Percentiles rank a stretch among this genome's conserved stretches.
Conservation (phyloP, 2,113 vertebrate genomes). For the Otus sunia region DNA sequence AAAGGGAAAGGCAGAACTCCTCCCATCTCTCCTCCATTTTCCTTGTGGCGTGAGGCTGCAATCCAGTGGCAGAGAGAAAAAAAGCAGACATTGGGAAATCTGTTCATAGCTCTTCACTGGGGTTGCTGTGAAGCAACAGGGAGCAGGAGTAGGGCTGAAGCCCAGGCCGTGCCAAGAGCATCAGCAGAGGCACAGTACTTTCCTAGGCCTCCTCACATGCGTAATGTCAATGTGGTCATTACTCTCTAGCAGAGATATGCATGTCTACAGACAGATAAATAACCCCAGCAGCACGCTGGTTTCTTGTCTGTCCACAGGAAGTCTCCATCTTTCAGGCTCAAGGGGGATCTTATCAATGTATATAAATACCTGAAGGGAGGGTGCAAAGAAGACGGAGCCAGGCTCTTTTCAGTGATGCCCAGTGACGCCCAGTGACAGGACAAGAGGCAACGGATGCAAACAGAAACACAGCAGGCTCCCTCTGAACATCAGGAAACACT, state of each 20-base stretch:
- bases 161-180: not conserved
- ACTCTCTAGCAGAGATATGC: not conserved
- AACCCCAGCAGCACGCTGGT: not conserved
- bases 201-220: not conserved
- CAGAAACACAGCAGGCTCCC: not conserved
- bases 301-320: not conserved
- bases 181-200: not conserved
- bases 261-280: not conserved
- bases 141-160: not conserved
- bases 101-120: not conserved
- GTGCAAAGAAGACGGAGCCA: not conserved
- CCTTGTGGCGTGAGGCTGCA: accelerated
- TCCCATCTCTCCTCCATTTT: not conserved
- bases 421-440: not conserved
- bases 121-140: not conserved
- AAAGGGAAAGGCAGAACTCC: not conserved
- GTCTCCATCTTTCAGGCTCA: not conserved
- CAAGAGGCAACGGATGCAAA: not conserved
- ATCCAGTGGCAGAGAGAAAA: not conserved
- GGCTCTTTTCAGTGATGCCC: not conserved
- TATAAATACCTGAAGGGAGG: not conserved
- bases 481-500: not conserved
- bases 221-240: not conserved
- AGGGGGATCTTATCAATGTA: not conserved
- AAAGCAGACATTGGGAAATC: not conserved